Evolutionary conservation across 2,113 vertebrate genomes (phyloP).

Genomic region (Pedetes capensis): DNA sequence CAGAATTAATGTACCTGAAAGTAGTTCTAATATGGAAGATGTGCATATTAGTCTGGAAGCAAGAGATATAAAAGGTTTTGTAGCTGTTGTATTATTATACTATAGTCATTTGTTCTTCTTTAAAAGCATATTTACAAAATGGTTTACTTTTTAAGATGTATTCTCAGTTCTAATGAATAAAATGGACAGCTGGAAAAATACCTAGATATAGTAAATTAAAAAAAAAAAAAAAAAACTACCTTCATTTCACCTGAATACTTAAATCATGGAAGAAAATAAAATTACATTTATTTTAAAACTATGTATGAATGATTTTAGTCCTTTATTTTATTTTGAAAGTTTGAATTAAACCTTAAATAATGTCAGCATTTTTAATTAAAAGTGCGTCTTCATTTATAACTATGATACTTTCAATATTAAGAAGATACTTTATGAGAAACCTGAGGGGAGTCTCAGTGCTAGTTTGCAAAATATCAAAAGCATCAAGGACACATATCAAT

Average conservation of each 20-base stretch:
- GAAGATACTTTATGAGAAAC: not conserved
- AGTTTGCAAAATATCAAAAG: not conserved
- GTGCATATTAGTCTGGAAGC: not conserved
- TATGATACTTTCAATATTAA: not conserved
- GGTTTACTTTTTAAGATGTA: not conserved
- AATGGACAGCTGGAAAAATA: not conserved
- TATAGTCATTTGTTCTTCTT: slow-evolving; percentile 14
- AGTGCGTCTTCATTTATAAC: not conserved
- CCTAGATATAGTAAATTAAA: not conserved
- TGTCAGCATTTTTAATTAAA: not conserved
- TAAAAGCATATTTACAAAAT: not conserved
- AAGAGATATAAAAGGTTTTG: not conserved
- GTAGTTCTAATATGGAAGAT: not conserved
- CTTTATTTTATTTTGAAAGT: not conserved
- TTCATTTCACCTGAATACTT: slow-evolving; percentile 6
- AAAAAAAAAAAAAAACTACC: no score
- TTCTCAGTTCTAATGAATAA: not conserved
- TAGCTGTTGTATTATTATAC: not conserved
- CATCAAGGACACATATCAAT: not conserved
- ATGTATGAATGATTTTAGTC: not conserved
- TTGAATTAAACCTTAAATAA: not conserved
- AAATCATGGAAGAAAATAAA: not conserved
- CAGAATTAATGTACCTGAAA: not conserved
- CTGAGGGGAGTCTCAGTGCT: not conserved
- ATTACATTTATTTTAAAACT: not conserved